Base-by-base conservation (phyloP, 2,797 vertebrate genomes). In the Rhabdomys pumilio region DNA sequence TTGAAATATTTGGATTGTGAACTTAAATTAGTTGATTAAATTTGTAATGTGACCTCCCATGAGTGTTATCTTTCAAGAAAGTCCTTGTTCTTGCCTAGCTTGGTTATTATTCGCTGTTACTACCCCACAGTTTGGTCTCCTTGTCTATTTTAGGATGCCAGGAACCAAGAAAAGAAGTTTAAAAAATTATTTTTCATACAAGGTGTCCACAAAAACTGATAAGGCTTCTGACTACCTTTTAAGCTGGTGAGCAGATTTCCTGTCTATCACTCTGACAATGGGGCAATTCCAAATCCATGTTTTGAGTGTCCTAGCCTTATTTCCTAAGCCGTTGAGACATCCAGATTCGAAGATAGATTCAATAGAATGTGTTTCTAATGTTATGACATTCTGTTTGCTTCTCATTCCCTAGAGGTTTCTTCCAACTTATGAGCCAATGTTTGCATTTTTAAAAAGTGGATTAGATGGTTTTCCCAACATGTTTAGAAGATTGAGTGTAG, bases 401-500 rank as follows among this genome's bases (percentile, higher is more conserved):
- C 50, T 86, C 50, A 67, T 75, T 29, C 47, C 8, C 6, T 55
- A 55, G 6, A 34, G 22, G 47, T 47, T 12, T 72, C 65, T n/a
- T 85, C 38, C 31, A 6, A 63, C 17, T 8, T 84, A 80, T 41
- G 50, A 96, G 41, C 20, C 63, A 93, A 63, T 31, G 3, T 82
- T 91, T 63, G 67, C 20, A 79, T 83, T 67, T 72, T 76, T 73
- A 91, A 90, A 38, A 87, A 53, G 50, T 26, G 15, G 22, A 87
- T 82, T 61, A 38, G 67, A 53, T 59, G 59, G 29, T 59, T 92
- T 69, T 72, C 11, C 44, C 34, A 79, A 73, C 61, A 87, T 53
- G 34, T 20, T 3, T 65, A 92, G 94, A 19, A 63, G 47, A 29
- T 87, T 96, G 59, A 83, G 53, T 44, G 9, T 41, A 29, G 5